Evolutionary conservation across 2,113 vertebrate species (phyloP), one percentile per base, ranked within the genome.

Genomic region (Nothoprocta perdicaria): DNA sequence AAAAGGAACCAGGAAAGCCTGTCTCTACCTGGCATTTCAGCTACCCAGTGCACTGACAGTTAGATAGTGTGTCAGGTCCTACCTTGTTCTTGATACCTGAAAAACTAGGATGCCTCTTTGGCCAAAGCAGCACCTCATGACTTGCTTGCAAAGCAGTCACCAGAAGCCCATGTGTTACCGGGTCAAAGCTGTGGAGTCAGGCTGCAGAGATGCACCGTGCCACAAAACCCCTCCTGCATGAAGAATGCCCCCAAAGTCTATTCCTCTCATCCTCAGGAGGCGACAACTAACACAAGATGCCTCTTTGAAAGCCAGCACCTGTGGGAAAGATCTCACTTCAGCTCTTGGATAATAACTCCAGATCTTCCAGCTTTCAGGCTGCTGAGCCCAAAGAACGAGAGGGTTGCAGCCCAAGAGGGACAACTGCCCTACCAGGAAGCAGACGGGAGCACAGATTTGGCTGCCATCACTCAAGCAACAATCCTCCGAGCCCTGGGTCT

Each of bases 281-380:
- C 14, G 38, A 69, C 1, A 23, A 46, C 7, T 8, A 6, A 9
- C 3, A 0, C 4, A 31, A 68, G 12, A 15, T 10, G 9, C 38
- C 57, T 79, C 62, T 55, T 41, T 24, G 43, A 27, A 41, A 91
- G 58, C 33, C 10, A 14, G 52, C 76, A 60, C 53, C 77, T 43
- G 2, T 0, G 0, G 61, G 26, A 67, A 55, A 46, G 46, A 62
- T 55, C 31, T 60, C 38, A 15, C 57, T 38, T 27, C 38, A 45
- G 61, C 46, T 60, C 65, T 50, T 75, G 55, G 77, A 2, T 33
- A 61, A 61, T 35, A 76, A 10, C 62, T 90, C 57, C 61, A 43
- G 40, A 27, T 29, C 57, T 31, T 53, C 60, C 45, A 67, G 41
- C 53, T 0, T 45, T 29, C 38, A 73, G 35, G 55, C n/a, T 29